phyloP scores from a whole-genome alignment of 2,888 invertebrate species.

The Liodrosophila aerea region DNA sequence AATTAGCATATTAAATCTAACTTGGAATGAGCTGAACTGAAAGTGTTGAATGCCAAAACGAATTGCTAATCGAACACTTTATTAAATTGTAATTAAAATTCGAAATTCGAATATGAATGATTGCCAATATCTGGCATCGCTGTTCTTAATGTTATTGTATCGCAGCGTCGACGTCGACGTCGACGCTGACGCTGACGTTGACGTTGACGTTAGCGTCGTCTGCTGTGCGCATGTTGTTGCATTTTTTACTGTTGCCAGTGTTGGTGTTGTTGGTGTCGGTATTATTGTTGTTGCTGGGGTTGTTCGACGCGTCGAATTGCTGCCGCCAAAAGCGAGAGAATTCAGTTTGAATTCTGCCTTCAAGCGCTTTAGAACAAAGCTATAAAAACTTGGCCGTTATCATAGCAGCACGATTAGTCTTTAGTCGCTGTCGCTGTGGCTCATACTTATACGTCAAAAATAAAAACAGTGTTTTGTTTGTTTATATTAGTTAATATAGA shows the following conservation, averaged over 20 bases:
- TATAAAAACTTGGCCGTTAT: slow-evolving; percentile 15
- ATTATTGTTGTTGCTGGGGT: slow-evolving; percentile 11
- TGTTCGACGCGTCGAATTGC: slow-evolving; percentile 36
- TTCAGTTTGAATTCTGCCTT: slow-evolving; percentile 81
- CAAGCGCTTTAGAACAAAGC: slow-evolving; percentile 76
- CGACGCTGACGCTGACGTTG: not conserved
- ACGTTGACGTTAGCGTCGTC: slow-evolving; percentile 16
- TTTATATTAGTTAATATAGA: slow-evolving; percentile 18
- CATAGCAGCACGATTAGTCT: not conserved
- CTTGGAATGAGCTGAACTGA: not conserved
- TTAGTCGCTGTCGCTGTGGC: slow-evolving; percentile 2
- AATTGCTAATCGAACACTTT: not conserved
- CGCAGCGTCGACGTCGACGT: not conserved
- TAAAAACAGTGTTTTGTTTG: slow-evolving; percentile 9
- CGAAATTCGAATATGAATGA: slow-evolving; percentile 7
- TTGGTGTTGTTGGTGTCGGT: not conserved
- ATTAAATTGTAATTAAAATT: slow-evolving; percentile 8
- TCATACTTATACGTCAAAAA: slow-evolving; percentile 1
- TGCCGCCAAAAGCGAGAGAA: slow-evolving; percentile 69
- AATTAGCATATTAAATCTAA: not conserved
- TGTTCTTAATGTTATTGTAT: too few species aligned
- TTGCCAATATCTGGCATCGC: slow-evolving; percentile 17
- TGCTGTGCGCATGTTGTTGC: not conserved
- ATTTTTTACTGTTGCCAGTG: not conserved
- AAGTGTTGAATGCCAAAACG: slow-evolving; percentile 9